phyloP scores from a whole-genome alignment of 2,797 vertebrate species.

The Halcyon badia region DNA sequence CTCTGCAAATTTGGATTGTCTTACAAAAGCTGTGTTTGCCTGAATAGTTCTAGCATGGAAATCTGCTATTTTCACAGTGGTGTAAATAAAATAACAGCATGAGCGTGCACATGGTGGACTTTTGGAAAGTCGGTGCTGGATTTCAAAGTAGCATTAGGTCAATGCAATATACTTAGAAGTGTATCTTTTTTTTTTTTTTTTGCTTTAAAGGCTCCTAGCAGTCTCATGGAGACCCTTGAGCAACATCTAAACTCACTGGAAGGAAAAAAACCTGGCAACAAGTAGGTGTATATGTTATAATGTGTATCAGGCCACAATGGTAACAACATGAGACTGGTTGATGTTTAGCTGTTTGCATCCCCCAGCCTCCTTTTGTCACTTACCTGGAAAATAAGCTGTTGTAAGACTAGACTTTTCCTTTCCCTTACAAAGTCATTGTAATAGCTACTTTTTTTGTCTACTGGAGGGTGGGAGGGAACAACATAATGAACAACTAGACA shows the following conservation, averaged over 20 bases:
- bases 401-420: background rate
- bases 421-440: background rate
- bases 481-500: accelerated
- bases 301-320: background rate
- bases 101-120: background rate
- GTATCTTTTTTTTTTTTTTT: constrained; percentile 62
- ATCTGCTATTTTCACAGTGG: background rate
- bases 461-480: background rate
- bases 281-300: constrained; percentile 78
- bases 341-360: background rate
- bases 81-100: background rate
- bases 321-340: background rate
- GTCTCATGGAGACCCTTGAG: constrained; percentile 97
- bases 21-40: background rate
- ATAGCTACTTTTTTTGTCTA: background rate
- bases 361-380: background rate
- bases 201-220: constrained; percentile 93
- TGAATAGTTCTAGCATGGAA: background rate
- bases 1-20: background rate
- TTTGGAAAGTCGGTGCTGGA: background rate
- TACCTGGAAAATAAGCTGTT: background rate
- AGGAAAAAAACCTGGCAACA: constrained; percentile 93
- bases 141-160: background rate
- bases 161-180: background rate
- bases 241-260: constrained; percentile 98